Percentiles rank a stretch among this genome's conserved stretches.
Conservation (phyloP, 2,113 vertebrate species). For the Antechinus flavipes region DNA sequence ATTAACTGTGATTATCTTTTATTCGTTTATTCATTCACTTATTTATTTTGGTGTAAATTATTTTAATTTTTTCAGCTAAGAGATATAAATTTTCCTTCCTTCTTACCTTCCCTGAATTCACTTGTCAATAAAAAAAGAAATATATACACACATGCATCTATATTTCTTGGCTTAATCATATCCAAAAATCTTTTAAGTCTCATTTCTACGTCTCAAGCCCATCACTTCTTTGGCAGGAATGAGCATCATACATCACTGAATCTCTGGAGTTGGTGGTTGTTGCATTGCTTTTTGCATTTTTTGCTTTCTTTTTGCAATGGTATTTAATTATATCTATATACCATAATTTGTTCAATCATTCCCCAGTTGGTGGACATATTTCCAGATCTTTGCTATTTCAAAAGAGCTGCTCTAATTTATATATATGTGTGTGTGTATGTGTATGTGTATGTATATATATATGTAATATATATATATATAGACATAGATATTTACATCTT, state of each 20-base stretch:
- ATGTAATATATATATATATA: no score
- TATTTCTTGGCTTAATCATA: background rate
- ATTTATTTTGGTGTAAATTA: background rate
- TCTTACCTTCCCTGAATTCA: background rate
- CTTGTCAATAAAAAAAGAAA: background rate
- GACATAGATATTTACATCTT: background rate
- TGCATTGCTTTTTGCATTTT: background rate
- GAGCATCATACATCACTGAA: background rate
- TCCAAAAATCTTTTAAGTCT: background rate
- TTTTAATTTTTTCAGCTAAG: background rate
- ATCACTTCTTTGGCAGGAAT: background rate
- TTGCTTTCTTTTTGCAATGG: background rate
- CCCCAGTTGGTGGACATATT: background rate
- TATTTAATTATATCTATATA: background rate
- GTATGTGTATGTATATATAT: no score
- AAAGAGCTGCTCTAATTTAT: background rate
- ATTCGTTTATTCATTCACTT: background rate
- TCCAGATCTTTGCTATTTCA: background rate
- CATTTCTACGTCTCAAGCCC: background rate
- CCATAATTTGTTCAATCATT: background rate
- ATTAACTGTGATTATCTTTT: background rate
- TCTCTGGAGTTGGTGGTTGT: background rate
- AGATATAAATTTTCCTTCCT: background rate
- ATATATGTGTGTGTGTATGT: no score
- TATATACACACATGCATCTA: background rate